Percentiles rank a stretch among this genome's conserved stretches.
Conservation (phyloP, 2,888 invertebrate genomes). For the Scaptomyza reducta region DNA sequence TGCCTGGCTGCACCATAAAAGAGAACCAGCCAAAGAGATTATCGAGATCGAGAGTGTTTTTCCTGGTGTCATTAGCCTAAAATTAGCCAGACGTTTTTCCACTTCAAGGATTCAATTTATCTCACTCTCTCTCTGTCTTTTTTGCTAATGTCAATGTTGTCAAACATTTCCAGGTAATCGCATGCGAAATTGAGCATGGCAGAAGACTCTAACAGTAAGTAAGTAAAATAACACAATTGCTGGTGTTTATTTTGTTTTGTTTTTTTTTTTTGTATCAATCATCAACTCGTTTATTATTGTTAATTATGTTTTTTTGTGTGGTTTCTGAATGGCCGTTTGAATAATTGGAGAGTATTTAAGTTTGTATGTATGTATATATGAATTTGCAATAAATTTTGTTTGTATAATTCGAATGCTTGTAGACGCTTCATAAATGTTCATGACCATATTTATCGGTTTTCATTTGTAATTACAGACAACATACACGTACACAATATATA, state of each 20-base stretch:
- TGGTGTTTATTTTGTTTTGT: not conserved
- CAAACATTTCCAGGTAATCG: slow-evolving; percentile 64
- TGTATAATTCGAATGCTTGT: slow-evolving; percentile 32
- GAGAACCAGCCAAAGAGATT: slow-evolving; percentile 30
- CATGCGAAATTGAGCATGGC: slow-evolving; percentile 62
- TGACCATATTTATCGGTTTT: slow-evolving; percentile 17
- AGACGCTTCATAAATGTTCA: slow-evolving; percentile 11
- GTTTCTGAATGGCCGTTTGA: slow-evolving; percentile 54
- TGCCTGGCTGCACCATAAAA: slow-evolving; percentile 73
- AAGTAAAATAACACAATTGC: slow-evolving; percentile 38
- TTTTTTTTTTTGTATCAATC: slow-evolving; percentile 67
- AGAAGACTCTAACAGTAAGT: not conserved
- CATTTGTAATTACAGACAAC: slow-evolving; percentile 69
- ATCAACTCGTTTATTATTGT: slow-evolving; percentile 78
- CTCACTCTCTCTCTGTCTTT: not conserved
- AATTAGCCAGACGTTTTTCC: slow-evolving; percentile 69
- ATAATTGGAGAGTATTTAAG: slow-evolving; percentile 52
- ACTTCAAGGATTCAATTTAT: slow-evolving; percentile 47
- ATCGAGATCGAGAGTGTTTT: slow-evolving; percentile 58
- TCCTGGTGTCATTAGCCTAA: slow-evolving; percentile 77
- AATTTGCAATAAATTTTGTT: slow-evolving; percentile 51
- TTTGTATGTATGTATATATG: slow-evolving; percentile 30
- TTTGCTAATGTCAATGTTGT: slow-evolving; percentile 49
- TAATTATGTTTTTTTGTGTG: slow-evolving; percentile 41
- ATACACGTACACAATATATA: slow-evolving; percentile 51